phyloP scores from a whole-genome alignment of 2,113 vertebrate species.

The Corydoras sp. region DNA sequence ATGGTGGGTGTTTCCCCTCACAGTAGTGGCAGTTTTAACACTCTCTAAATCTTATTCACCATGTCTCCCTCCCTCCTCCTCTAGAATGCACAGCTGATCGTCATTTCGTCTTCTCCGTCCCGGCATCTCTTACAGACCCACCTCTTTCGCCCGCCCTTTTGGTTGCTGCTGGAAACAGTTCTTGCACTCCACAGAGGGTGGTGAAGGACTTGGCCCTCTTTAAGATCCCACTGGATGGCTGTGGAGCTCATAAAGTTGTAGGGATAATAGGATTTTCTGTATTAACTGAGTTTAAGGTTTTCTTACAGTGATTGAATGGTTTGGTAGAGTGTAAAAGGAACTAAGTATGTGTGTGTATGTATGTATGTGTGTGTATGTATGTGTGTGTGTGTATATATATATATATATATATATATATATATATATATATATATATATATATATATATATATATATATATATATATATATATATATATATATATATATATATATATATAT shows the following conservation, averaged over 20 bases:
- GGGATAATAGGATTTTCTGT: conserved; percentile 20
- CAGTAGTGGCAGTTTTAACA: not conserved
- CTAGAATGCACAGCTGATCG: conserved; percentile 68
- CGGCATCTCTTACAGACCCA: conserved; percentile 59
- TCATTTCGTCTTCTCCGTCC: conserved; percentile 70
- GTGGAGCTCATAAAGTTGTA: conserved; percentile 63
- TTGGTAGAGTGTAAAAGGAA: too few species aligned
- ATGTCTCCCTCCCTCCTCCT: conserved; percentile 8
- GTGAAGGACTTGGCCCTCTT: conserved; percentile 61
- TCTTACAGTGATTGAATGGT: not conserved
- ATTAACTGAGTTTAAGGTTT: not conserved
- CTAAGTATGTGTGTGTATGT: too few species aligned
- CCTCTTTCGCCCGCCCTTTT: conserved; percentile 58
- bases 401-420: too few species aligned
- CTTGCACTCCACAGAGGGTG: conserved; percentile 59
- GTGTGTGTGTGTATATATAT: too few species aligned
- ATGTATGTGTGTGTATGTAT: too few species aligned
- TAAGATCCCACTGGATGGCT: conserved; percentile 66
- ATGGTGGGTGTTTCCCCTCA: conserved; percentile 56
- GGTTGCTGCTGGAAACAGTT: conserved; percentile 50
- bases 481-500: too few species aligned
- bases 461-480: too few species aligned
- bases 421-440: too few species aligned
- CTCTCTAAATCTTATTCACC: not conserved
- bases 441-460: too few species aligned